These are phyloP conservation scores for Liodrosophila aerea DNA, from an alignment of 2,888 invertebrate species.

Conservation along the genomic window DNA sequence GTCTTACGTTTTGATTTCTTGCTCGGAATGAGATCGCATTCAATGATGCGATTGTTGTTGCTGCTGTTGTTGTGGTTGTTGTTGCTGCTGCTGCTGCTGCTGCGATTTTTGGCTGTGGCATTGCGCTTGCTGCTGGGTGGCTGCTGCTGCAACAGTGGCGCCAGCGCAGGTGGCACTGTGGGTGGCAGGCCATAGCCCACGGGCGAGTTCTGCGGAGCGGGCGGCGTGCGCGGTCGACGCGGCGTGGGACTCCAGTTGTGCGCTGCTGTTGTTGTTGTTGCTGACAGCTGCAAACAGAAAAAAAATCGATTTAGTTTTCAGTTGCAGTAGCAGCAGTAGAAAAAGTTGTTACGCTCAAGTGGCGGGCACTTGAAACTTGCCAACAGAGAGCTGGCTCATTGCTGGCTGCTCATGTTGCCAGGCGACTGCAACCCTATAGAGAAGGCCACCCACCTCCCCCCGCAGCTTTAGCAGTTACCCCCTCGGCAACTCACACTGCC, in stretches of 20 bases:
- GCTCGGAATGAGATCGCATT: constrained; percentile 80
- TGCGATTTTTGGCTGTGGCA: constrained; percentile 21
- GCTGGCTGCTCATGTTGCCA: constrained; percentile 58
- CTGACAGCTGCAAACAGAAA: constrained; percentile 39
- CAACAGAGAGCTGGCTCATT: constrained; percentile 21
- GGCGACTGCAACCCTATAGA: constrained; percentile 55
- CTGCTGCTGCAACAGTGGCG: constrained; percentile 52
- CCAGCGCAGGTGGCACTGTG: constrained; percentile 32
- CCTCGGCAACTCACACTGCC: not conserved
- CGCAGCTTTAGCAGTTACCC: not conserved
- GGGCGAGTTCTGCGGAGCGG: constrained; percentile 74
- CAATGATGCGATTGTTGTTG: constrained; percentile 76
- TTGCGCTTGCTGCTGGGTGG: constrained; percentile 42
- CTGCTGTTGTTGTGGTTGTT: constrained; percentile 34
- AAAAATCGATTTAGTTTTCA: constrained; percentile 71
- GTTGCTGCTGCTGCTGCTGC: constrained; percentile 7
- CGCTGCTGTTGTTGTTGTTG: constrained; percentile 31
- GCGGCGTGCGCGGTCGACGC: constrained; percentile 63
- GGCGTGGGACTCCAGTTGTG: constrained; percentile 59
- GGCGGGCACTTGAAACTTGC: constrained; percentile 64
- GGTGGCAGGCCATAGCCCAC: constrained; percentile 60
- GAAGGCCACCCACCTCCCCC: constrained; percentile 18
- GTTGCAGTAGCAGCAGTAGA: constrained; percentile 32
- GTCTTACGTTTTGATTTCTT: constrained; percentile 78
- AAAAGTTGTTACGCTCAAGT: constrained; percentile 62